Evolutionary conservation across 1,140 invertebrate genomes (phyloP).

Genomic region (Drosophila triauraria): DNA sequence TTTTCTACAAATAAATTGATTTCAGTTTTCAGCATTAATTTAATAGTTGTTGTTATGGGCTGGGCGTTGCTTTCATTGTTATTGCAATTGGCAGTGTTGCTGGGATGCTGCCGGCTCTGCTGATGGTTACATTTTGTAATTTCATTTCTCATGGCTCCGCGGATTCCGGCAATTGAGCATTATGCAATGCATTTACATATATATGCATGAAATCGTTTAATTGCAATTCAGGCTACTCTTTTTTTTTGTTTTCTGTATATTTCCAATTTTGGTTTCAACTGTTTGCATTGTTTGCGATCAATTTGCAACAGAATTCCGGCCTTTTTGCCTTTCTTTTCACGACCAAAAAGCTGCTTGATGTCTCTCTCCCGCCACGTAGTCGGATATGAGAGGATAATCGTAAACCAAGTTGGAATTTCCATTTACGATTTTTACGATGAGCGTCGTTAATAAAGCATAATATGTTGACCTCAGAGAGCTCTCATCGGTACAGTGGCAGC

Average conservation of each 20-base stretch:
- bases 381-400: constrained; percentile 8
- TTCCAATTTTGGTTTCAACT: constrained; percentile 37
- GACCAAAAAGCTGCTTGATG: constrained; percentile 5
- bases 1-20: constrained; percentile 68
- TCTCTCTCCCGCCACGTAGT: not conserved
- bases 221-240: constrained; percentile 42
- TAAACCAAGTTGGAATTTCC: constrained; percentile 31
- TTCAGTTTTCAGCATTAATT: constrained; percentile 65
- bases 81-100: constrained; percentile 38
- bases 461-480: constrained; percentile 33
- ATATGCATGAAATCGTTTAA: constrained; percentile 58
- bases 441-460: constrained; percentile 52
- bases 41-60: constrained; percentile 63
- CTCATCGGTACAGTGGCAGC: constrained; percentile 11
- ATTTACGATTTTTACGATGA: constrained; percentile 33
- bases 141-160: constrained; percentile 52
- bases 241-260: constrained; percentile 11
- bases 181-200: constrained; percentile 53
- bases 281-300: constrained; percentile 53
- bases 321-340: constrained; percentile 7
- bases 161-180: constrained; percentile 55
- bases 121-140: constrained; percentile 62
- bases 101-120: constrained; percentile 16
- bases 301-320: constrained; percentile 39
- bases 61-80: constrained; percentile 50